These are phyloP conservation scores for Microtus richardsoni DNA, from an alignment of 2,113 vertebrate species.

Conservation along the genomic window DNA sequence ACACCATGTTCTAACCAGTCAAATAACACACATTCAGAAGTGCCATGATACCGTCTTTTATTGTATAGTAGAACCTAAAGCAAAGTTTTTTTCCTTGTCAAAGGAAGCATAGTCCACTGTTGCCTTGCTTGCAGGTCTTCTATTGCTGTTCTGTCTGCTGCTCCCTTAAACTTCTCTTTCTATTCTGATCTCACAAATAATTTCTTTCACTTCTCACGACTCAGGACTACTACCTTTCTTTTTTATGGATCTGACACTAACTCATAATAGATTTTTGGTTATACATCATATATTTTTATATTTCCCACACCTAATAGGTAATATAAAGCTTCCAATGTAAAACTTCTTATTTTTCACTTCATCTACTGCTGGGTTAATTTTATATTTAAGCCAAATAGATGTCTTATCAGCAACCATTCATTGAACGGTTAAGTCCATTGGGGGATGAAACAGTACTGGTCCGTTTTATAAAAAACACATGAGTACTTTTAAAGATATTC, in stretches of 20 bases:
- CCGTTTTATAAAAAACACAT: constrained; percentile 9
- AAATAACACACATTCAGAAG: neutral
- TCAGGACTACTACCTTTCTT: neutral
- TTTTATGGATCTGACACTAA: neutral
- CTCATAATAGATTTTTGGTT: neutral
- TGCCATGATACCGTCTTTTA: neutral
- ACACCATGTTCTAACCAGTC: neutral
- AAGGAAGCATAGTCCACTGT: too few relatives aligned
- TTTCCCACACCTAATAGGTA: neutral
- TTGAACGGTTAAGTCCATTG: neutral
- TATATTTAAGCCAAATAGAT: neutral
- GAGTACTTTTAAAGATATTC: neutral
- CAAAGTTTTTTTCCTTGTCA: neutral
- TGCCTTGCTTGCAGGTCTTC: neutral
- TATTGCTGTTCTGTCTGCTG: neutral
- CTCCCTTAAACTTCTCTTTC: neutral
- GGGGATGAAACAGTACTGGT: neutral
- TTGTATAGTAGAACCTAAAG: neutral
- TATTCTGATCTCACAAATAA: neutral
- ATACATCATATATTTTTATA: neutral
- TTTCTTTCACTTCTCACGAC: neutral
- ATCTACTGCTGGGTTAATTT: constrained; percentile 26
- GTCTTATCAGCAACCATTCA: neutral
- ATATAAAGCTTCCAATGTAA: neutral
- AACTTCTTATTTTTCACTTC: neutral